Conservation (phyloP, 2,797 vertebrate genomes). For the Malacoctenus gilli region DNA sequence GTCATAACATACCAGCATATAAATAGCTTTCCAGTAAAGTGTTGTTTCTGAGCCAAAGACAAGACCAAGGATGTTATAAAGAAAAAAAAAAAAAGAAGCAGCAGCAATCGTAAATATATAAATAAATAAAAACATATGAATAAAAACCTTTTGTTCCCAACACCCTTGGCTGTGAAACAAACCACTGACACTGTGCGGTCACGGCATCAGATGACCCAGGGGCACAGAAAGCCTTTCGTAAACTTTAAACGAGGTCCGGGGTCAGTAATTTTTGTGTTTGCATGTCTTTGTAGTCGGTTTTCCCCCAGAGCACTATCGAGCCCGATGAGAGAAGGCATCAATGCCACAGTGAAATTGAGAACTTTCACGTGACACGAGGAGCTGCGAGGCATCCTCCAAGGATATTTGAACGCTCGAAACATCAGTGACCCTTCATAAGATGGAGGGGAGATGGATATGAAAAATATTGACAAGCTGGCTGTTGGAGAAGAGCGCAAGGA, state of each 20-base stretch:
- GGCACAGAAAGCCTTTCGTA: conserved; percentile 58
- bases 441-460: conserved; percentile 57
- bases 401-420: conserved; percentile 68
- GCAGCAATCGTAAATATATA: too few species aligned
- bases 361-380: conserved; percentile 65
- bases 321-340: conserved; percentile 65
- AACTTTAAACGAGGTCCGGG: conserved; percentile 64
- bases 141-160: conserved; percentile 25
- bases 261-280: conserved; percentile 73
- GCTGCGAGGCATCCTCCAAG: conserved; percentile 73
- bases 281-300: conserved; percentile 72
- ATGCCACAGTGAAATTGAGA: conserved; percentile 67
- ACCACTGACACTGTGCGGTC: conserved; percentile 54
- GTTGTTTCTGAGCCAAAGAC: conserved; percentile 25
- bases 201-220: conserved; percentile 50
- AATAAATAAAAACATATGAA: conserved; percentile 3
- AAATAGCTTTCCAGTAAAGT: conserved; percentile 11
- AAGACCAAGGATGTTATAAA: conserved; percentile 8
- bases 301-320: conserved; percentile 58
- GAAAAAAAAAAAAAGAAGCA: background rate
- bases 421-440: conserved; percentile 71
- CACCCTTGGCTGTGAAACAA: conserved; percentile 39
- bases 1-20: conserved; percentile 7
- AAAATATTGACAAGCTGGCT: conserved; percentile 72
- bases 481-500: conserved; percentile 52